Conservation (phyloP, 2,888 invertebrate species). For the Smittia aterrima region DNA sequence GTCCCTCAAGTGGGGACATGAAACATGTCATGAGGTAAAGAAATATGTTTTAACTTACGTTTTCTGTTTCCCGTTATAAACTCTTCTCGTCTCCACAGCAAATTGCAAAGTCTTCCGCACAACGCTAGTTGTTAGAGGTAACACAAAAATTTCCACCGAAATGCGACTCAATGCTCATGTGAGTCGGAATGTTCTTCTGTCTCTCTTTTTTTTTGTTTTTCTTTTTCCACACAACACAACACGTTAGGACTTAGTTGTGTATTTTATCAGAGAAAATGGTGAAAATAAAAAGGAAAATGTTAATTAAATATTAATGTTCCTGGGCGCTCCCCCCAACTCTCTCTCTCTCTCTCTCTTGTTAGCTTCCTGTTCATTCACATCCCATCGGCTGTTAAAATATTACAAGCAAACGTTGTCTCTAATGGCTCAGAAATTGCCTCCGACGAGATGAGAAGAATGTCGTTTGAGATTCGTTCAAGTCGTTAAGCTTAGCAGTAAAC, state of each 20-base stretch:
- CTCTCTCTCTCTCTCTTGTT: neutral
- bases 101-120: slow-evolving; percentile 2
- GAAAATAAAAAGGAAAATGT: slow-evolving; percentile 26
- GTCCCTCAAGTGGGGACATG: neutral
- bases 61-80: neutral
- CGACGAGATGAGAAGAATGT: slow-evolving; percentile 2
- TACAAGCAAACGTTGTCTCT: slow-evolving; percentile 28
- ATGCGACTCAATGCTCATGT: slow-evolving; percentile 7
- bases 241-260: neutral
- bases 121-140: neutral
- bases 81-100: neutral
- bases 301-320: slow-evolving; percentile 41
- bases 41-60: slow-evolving; percentile 7
- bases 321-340: neutral
- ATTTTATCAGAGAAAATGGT: slow-evolving; percentile 11
- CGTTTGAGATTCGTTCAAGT: neutral
- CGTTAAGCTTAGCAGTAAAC: slow-evolving; percentile 1
- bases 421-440: neutral
- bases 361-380: neutral
- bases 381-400: slow-evolving; percentile 9
- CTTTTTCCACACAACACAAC: no score
- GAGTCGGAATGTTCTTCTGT: neutral
- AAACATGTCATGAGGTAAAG: neutral
- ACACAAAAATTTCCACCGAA: neutral
- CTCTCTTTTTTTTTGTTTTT: neutral